These are phyloP conservation scores for Anoura caudifer DNA, from an alignment of 2,113 vertebrate genomes.

Conservation along the genomic window DNA sequence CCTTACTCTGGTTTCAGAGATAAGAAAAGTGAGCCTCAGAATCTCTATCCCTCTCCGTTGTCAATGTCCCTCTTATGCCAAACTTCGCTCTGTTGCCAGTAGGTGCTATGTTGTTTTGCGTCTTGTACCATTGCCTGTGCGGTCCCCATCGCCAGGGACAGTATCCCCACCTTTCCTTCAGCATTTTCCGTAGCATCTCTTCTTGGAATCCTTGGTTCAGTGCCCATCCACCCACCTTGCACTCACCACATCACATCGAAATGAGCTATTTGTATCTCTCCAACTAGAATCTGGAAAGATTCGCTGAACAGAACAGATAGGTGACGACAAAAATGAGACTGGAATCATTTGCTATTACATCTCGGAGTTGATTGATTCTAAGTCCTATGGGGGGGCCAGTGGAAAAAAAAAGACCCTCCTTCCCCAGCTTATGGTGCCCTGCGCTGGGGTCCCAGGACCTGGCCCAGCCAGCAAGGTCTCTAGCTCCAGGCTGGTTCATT, in stretches of 20 bases:
- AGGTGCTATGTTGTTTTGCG: background rate
- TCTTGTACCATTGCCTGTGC: background rate
- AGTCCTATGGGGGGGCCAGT: background rate
- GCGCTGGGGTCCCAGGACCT: background rate
- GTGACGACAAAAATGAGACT: background rate
- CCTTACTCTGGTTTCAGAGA: background rate
- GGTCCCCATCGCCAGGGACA: background rate
- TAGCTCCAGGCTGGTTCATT: too few species aligned
- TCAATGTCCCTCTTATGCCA: background rate
- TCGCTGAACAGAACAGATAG: background rate
- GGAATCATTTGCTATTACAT: background rate
- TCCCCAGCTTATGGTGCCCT: background rate
- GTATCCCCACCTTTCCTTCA: accelerated
- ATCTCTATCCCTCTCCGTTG: background rate
- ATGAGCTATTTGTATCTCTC: background rate
- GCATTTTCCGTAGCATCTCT: background rate
- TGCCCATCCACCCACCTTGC: background rate
- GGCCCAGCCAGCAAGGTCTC: background rate
- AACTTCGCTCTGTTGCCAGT: background rate
- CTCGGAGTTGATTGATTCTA: background rate
- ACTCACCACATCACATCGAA: background rate
- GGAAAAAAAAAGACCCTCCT: background rate
- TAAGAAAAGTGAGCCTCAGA: background rate
- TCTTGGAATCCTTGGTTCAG: background rate
- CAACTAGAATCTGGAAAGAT: background rate